Evolutionary conservation across 2,888 invertebrate species (phyloP).

Genomic region (Tipula helvola): DNA sequence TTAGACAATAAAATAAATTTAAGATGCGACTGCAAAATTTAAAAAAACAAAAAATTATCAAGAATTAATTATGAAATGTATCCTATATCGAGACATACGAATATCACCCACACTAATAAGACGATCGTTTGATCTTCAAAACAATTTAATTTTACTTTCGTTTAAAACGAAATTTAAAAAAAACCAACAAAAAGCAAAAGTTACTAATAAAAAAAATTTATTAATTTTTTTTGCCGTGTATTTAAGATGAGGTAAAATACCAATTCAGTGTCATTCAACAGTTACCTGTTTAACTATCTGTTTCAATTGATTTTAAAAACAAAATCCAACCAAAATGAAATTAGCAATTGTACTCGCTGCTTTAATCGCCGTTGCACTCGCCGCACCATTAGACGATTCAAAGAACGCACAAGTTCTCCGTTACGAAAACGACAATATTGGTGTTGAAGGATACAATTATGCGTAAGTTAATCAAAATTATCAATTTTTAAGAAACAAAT

Average conservation of each 20-base stretch:
- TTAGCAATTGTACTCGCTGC: slow-evolving; percentile 27
- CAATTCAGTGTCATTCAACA: background rate
- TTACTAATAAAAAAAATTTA: background rate
- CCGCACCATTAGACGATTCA: slow-evolving; percentile 24
- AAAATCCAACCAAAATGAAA: slow-evolving; percentile 24
- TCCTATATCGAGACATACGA: too few species aligned
- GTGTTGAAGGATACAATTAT: slow-evolving; percentile 40
- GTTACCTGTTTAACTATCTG: background rate
- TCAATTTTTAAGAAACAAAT: background rate
- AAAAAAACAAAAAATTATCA: too few species aligned
- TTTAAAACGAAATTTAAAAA: background rate
- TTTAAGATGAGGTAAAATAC: background rate
- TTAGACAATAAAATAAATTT: too few species aligned
- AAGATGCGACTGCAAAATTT: too few species aligned
- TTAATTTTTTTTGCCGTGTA: background rate
- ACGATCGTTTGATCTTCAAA: too few species aligned
- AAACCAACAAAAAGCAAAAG: background rate
- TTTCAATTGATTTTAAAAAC: background rate
- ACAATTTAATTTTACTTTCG: too few species aligned
- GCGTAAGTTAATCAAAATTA: slow-evolving; percentile 29
- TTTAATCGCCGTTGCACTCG: slow-evolving; percentile 24
- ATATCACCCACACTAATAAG: too few species aligned
- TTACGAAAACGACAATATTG: slow-evolving; percentile 46
- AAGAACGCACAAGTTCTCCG: slow-evolving; percentile 46
- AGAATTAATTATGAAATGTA: too few species aligned